phyloP scores from a whole-genome alignment of 2,888 invertebrate species.

The Cheilosia variabilis region DNA sequence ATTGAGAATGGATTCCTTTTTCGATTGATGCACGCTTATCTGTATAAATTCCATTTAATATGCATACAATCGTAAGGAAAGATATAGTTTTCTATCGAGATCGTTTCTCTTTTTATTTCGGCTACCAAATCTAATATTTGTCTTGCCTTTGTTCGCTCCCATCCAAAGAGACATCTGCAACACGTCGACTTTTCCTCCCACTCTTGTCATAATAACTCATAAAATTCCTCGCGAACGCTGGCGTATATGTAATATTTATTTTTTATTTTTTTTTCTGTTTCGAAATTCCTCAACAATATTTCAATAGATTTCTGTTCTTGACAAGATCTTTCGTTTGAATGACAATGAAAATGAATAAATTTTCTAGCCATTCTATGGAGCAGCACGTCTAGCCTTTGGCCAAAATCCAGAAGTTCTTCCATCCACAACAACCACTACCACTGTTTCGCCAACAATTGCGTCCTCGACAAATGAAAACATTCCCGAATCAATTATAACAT shows the following conservation, averaged over 20 bases:
- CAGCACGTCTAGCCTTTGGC: constrained; percentile 85
- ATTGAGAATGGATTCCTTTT: constrained; percentile 21
- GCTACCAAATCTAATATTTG: constrained; percentile 7
- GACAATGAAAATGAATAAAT: constrained; percentile 73
- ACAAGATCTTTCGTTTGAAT: constrained; percentile 53
- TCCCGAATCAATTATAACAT: constrained; percentile 73
- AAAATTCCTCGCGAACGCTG: constrained; percentile 5
- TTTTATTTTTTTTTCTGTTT: neutral
- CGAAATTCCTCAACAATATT: constrained; percentile 7
- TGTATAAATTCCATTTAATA: neutral
- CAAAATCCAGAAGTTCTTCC: constrained; percentile 84
- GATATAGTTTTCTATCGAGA: neutral
- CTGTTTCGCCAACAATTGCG: constrained; percentile 67
- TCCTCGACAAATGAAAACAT: constrained; percentile 56
- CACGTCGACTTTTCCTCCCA: neutral
- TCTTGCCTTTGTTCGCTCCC: constrained; percentile 8
- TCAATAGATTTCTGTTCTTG: constrained; percentile 14
- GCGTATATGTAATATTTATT: constrained; percentile 23
- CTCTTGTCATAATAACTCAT: constrained; percentile 5
- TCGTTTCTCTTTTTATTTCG: constrained; percentile 9
- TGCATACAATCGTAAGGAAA: constrained; percentile 2
- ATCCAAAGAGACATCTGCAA: constrained; percentile 3
- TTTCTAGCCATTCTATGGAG: constrained; percentile 86
- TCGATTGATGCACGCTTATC: neutral
- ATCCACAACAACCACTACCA: constrained; percentile 78